phyloP scores from a whole-genome alignment of 2,888 invertebrate species.

The Alviniconcha strummeri region DNA sequence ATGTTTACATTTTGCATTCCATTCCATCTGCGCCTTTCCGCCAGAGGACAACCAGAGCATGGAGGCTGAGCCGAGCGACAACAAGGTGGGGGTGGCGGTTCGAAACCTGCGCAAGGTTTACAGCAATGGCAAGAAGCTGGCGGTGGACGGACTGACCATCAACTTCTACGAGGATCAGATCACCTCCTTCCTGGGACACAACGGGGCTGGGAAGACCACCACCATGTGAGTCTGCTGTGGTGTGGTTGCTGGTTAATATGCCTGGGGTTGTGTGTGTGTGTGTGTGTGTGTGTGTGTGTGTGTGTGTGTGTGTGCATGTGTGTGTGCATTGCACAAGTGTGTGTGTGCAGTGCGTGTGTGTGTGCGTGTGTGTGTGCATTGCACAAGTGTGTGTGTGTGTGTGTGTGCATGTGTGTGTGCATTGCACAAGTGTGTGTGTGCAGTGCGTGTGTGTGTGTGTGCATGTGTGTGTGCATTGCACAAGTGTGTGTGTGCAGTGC shows the following conservation, averaged over 20 bases:
- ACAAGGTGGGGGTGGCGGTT: conserved; percentile 83
- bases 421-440: not conserved
- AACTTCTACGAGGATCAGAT: conserved; percentile 89
- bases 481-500: too few relatives aligned
- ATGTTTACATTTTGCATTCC: too few relatives aligned
- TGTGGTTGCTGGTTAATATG: not conserved
- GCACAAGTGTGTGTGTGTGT: not conserved
- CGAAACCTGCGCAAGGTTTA: conserved; percentile 80
- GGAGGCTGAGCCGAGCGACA: conserved; percentile 75
- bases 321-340: too few relatives aligned
- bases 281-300: not conserved
- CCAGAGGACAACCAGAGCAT: conserved; percentile 59
- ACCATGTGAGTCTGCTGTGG: conserved; percentile 80
- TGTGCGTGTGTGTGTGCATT: too few relatives aligned
- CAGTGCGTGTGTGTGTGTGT: not conserved
- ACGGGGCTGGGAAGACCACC: conserved; percentile 95
- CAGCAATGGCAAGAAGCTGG: conserved; percentile 72
- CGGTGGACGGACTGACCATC: conserved; percentile 82
- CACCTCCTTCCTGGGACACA: conserved; percentile 89
- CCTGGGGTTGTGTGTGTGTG: not conserved
- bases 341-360: too few relatives aligned
- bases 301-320: not conserved
- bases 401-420: conserved; percentile 4
- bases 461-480: not conserved
- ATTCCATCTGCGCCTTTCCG: not conserved